Evolutionary conservation across 2,797 vertebrate species (phyloP).

Genomic region (Siniperca obscura): DNA sequence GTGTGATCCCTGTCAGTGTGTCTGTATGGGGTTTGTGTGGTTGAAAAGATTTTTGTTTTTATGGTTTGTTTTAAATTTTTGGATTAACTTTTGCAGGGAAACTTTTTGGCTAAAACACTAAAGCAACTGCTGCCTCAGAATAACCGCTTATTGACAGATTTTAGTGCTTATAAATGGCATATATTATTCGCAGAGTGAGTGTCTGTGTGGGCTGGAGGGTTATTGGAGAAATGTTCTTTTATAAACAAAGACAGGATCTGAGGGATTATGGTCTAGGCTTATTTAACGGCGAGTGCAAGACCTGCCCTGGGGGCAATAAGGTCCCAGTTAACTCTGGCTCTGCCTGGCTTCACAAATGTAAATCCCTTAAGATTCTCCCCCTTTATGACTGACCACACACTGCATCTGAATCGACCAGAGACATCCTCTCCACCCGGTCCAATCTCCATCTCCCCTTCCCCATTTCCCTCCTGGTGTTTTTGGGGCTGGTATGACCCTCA

Average conservation of each 20-base stretch:
- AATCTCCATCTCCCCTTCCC: constrained; percentile 29
- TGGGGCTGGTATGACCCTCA: constrained; percentile 50
- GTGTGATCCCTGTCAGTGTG: constrained; percentile 51
- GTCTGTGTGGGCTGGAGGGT: constrained; percentile 78
- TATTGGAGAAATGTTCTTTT: constrained; percentile 79
- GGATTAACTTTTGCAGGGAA: constrained; percentile 32
- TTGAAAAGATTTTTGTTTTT: constrained; percentile 12
- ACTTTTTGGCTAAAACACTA: constrained; percentile 30
- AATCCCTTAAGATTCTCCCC: constrained; percentile 65
- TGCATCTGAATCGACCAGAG: constrained; percentile 52
- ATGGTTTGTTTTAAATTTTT: constrained; percentile 25
- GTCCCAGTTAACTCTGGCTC: constrained; percentile 64
- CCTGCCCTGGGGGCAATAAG: constrained; percentile 66
- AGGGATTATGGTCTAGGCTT: constrained; percentile 80
- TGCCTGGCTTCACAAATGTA: constrained; percentile 57
- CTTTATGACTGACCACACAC: constrained; percentile 73
- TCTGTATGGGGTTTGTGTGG: constrained; percentile 36
- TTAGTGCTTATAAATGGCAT: constrained; percentile 41
- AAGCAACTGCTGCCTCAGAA: constrained; percentile 40
- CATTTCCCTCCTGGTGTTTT: constrained; percentile 41
- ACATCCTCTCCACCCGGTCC: constrained; percentile 5
- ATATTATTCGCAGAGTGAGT: constrained; percentile 52
- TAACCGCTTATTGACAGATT: constrained; percentile 48
- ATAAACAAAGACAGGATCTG: constrained; percentile 83
- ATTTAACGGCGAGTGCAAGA: constrained; percentile 76